Base-by-base conservation (phyloP, 2,888 invertebrate species). In the Copidosoma aretas region DNA sequence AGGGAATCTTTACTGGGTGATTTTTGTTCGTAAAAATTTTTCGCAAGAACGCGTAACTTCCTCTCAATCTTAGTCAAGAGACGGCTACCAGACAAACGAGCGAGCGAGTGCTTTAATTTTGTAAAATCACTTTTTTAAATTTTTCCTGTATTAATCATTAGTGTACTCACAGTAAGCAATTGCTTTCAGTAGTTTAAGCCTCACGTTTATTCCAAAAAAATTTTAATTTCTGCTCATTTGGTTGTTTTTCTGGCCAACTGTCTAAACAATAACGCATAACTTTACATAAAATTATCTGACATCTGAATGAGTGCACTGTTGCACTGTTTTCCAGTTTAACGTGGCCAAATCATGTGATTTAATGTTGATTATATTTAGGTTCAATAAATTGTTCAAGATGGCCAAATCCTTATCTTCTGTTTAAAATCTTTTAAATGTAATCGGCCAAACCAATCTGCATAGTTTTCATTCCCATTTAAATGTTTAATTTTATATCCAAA, bases 101-200 rank as follows among this genome's bases (percentile, higher is more conserved):
- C n/a, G n/a, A n/a, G n/a, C n/a, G n/a, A n/a, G n/a, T n/a, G n/a
- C n/a, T n/a, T n/a, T n/a, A n/a, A n/a, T n/a, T n/a, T n/a, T n/a
- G 56, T 10, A 71, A 15, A 0, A 70, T 64, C 1, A 71, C 1
- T 61, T 25, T 24, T 46, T 60, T 15, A 25, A 73, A 60, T 60
- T 60, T 66, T 43, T 68, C 54, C 12, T 70, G 73, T 21, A 73
- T 65, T 0, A 70, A 25, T 51, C 71, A 66, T 32, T 70, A 14
- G 54, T 71, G 67, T 24, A 66, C 73, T 66, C 71, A 70, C 17
- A 70, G 49, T 14, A 73, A 46, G 46, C 73, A 70, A 19, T 57
- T 39, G 4, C 53, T 57, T 25, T 73, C 64, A 14, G 64, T 46
- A 75, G 63, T 57, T 53, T 68, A 63, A n/a, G 67, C 69, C 17